Conservation (phyloP, 2,888 invertebrate species). For the Latrodectus hesperus region DNA sequence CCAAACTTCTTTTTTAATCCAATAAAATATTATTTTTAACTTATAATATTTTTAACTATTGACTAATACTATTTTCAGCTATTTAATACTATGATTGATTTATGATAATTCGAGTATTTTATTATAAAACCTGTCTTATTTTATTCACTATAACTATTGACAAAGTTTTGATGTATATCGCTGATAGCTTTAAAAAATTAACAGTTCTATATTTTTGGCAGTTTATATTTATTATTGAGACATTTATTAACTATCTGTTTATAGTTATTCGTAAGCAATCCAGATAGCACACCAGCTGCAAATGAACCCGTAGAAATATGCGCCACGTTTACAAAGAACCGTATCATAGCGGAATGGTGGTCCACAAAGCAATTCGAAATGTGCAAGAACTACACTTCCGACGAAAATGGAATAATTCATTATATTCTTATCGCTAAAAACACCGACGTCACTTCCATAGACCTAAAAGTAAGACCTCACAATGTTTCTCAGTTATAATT, state of each 20-base stretch:
- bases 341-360: constrained; percentile 12
- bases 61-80: no score
- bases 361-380: constrained; percentile 5
- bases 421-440: constrained; percentile 39
- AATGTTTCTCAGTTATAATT: not conserved
- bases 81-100: no score
- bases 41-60: no score
- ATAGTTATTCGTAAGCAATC: constrained; percentile 72
- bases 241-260: not conserved
- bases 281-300: constrained; percentile 73
- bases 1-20: no score
- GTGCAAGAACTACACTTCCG: constrained; percentile 56
- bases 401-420: constrained; percentile 26
- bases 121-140: no score
- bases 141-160: no score
- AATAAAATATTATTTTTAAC: no score
- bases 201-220: no score
- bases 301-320: constrained; percentile 68
- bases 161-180: no score
- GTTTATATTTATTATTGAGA: no score
- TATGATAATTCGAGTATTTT: no score
- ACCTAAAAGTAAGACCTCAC: constrained; percentile 6
- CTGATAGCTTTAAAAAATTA: no score
- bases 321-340: constrained; percentile 24
- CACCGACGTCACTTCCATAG: constrained; percentile 12